Percentiles rank a stretch among this genome's conserved stretches.
Evolutionary conservation across 2,797 vertebrate genomes (phyloP).

Genomic region (Myiotriccus ornatus): DNA sequence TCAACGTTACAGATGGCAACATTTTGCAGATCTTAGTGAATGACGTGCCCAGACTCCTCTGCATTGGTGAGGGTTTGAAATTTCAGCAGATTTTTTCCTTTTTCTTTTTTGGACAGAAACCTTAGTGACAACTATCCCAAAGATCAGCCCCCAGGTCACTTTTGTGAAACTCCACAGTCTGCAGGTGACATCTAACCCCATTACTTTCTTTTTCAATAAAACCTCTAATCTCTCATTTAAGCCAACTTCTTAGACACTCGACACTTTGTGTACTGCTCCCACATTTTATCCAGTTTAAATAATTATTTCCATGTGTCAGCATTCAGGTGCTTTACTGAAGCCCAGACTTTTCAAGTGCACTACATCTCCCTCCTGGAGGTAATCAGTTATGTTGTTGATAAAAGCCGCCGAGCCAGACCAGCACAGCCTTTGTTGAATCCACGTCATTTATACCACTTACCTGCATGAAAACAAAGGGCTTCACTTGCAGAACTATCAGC

Average conservation of each 20-base stretch:
- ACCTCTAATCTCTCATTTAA: not conserved
- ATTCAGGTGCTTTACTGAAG: not conserved
- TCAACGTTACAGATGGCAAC: not conserved
- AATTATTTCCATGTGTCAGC: not conserved
- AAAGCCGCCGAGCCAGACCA: not conserved
- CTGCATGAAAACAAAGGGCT: not conserved
- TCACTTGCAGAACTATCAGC: not conserved
- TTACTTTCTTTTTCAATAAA: not conserved
- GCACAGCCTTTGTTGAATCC: not conserved
- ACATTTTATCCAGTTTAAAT: not conserved
- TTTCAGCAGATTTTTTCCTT: not conserved
- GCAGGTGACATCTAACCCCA: not conserved
- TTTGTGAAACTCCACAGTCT: not conserved
- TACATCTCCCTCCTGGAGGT: not conserved
- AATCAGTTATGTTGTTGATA: accelerated
- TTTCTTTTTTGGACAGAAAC: not conserved
- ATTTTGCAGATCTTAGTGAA: not conserved
- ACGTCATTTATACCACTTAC: not conserved
- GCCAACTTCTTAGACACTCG: not conserved
- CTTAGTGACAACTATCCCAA: not conserved
- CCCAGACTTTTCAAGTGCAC: not conserved
- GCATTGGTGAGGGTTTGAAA: not conserved
- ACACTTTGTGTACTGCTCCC: not conserved
- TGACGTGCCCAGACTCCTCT: not conserved
- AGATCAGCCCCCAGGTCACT: not conserved